phyloP scores from a whole-genome alignment of 2,888 invertebrate genomes.

The Archips xylosteana region DNA sequence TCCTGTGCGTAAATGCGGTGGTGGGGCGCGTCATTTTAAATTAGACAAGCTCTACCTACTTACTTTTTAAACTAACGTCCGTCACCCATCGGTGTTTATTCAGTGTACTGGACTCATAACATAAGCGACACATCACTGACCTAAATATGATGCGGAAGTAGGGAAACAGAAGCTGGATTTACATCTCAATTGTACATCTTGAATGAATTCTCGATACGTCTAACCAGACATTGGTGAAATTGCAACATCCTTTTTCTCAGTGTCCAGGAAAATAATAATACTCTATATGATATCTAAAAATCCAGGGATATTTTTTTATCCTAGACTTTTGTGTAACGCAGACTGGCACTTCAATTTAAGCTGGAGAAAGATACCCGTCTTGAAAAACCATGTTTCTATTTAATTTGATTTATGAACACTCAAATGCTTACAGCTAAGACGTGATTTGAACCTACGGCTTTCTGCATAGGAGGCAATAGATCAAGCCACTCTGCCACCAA shows the following conservation, averaged over 20 bases:
- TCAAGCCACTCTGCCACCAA: background rate
- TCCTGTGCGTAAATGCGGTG: too few relatives aligned
- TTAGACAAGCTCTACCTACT: too few relatives aligned
- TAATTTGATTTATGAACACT: too few relatives aligned
- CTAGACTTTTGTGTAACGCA: too few relatives aligned
- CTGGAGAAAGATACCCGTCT: too few relatives aligned
- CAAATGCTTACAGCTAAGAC: background rate
- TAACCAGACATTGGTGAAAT: background rate
- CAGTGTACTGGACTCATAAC: background rate
- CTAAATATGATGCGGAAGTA: conserved; percentile 36
- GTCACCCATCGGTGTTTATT: background rate
- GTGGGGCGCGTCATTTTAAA: too few relatives aligned
- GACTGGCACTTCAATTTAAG: too few relatives aligned
- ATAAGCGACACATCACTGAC: background rate
- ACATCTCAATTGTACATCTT: conserved; percentile 48
- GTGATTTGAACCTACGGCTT: conserved; percentile 17
- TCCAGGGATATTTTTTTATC: too few relatives aligned
- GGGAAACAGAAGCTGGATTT: conserved; percentile 24
- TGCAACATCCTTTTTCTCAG: background rate
- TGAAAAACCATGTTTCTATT: too few relatives aligned
- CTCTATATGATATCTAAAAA: too few relatives aligned
- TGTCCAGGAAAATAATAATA: too few relatives aligned
- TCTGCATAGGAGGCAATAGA: background rate
- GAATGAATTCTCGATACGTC: conserved; percentile 9
- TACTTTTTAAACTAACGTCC: background rate